Evolutionary conservation across 2,888 invertebrate genomes (phyloP), one percentile per base, ranked within the genome.

Genomic region (Acleris cristana): DNA sequence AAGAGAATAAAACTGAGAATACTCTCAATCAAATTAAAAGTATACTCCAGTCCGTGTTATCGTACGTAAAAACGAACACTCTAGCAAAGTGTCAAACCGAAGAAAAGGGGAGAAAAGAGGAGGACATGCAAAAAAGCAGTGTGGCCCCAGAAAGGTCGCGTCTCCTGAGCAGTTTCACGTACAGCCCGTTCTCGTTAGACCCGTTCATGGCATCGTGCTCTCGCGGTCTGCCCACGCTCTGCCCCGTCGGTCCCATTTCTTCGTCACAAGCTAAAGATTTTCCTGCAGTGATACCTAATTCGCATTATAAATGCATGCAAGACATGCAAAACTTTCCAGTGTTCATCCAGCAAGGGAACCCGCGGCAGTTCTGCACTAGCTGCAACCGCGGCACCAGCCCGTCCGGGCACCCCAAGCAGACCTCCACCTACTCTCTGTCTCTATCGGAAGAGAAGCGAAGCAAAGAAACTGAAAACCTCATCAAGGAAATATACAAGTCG

Each of bases 401-500:
- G 16, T 16, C 16, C 7, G 51, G 40, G 16, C 65, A 51, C 3
- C 55, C 54, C 18, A 65, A 5, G 79, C 81, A 48, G 19, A 74
- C 77, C 18, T 80, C 84, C 16, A 89, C 89, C 1, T 89, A 88
- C 73, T 88, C 88, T 0, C 86, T 80, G 12, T 60, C 70, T 2
- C 65, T 69, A n/a, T 34, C 62, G 0, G 73, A 72, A 59, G 73
- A 70, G 14, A 62, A 72, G 16, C 79, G 73, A 4, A 83, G 69
- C 64, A 82, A 79, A 53, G 90, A 90, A 81, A 89, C 90, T 2
- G 83, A 88, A 52, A 85, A 85, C 65, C 77, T 91, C 26, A 90
- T 91, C 23, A 85, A 88, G 73, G 90, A 91, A 76, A 91, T 91
- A 75, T 91, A 92, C 73, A 89, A 88, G 70, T 89, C 91, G 0